Base-by-base conservation (phyloP, 2,888 invertebrate species). In the Caenorhabditis angaria region DNA sequence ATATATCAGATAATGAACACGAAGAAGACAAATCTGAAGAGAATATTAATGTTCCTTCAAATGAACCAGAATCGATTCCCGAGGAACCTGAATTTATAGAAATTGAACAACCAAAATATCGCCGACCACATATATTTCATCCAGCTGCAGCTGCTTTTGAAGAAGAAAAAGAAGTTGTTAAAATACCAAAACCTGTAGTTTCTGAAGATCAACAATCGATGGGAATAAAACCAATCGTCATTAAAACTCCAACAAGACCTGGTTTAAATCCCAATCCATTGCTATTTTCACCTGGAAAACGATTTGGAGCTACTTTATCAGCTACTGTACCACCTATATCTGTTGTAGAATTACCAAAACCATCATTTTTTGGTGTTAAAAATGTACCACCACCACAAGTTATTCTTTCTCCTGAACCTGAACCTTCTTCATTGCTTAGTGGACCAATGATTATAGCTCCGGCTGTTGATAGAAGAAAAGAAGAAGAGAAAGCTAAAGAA, bases 181-280 rank as follows among this genome's bases (percentile, higher is more conserved):
- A 27, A 51, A 24, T 51, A 51, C 51, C 51, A 51, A 24, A 62
- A 32, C 51, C 47, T 20, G 54, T 28, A 24, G 18, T n/a, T n/a
- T 51, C 61, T 4, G 56, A 58, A 14, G 62, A 53, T 22, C 47
- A 58, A 20, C 48, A 56, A 24, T 35, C 61, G 12, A 53, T 59
- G 32, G 56, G 60, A 2, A 65, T 70, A 24, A 70, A 70, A 28
- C 64, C 64, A n/a, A 70, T 70, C 57, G 55, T 61, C 0, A 54
- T 32, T 6, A 56, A 56, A 14, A 20, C 29, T 2, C 14, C 22
- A 22, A 24, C 22, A 4, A 27, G 54, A 5, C 25, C 28, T 25
- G 54, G 27, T 8, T 22, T 5, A 2, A 27, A 18, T 24, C 28
- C 5, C 8, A 14, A 55, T 48, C 27, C 55, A 20, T 14, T 22